Percentiles rank a stretch among this genome's conserved stretches.
Evolutionary conservation across 2,113 vertebrate genomes (phyloP).

Genomic region (Phylloscopus whistleri): DNA sequence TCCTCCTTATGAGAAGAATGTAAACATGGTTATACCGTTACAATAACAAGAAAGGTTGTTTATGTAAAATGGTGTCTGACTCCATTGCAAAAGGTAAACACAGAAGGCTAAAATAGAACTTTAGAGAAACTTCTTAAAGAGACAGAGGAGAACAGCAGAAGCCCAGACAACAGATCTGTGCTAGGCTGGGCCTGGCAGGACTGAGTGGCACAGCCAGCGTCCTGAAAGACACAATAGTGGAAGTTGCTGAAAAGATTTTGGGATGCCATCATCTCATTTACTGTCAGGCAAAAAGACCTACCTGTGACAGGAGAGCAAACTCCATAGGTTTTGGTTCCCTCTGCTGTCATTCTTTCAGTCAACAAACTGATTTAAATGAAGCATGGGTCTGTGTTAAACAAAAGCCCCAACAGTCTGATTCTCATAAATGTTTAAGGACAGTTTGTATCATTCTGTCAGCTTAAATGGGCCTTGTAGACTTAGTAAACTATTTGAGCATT

Average conservation of each 20-base stretch:
- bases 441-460: neutral
- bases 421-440: conserved; percentile 32
- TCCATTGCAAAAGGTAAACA: no score
- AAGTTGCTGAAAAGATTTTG: neutral
- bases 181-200: neutral
- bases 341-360: neutral
- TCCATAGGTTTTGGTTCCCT: neutral
- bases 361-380: conserved; percentile 12
- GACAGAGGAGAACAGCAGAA: no score
- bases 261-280: neutral
- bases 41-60: no score
- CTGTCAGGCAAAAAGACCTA: neutral
- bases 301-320: neutral
- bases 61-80: no score
- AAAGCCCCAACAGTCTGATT: neutral
- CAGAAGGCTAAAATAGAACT: no score
- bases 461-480: conserved; percentile 31
- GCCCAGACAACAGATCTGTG: no score
- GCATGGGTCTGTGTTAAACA: neutral
- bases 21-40: no score
- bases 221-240: neutral
- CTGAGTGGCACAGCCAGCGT: neutral
- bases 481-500: neutral
- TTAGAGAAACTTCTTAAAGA: no score
- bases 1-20: no score